These are phyloP conservation scores for Leptonema lineaticorne DNA, from an alignment of 1,140 invertebrate species.

Conservation along the genomic window DNA sequence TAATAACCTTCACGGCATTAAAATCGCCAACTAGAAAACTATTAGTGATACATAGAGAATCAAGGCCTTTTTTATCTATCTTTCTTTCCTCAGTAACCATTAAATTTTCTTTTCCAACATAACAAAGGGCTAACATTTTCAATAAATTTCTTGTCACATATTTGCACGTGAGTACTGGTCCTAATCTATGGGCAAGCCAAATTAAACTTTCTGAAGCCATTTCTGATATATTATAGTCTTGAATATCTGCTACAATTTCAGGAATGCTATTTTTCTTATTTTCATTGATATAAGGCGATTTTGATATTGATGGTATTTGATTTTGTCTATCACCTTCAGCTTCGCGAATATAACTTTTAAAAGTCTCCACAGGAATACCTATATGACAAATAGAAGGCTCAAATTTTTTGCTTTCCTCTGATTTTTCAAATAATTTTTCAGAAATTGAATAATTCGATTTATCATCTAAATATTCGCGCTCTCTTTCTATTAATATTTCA, in stretches of 20 bases:
- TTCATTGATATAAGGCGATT: background rate
- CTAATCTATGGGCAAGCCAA: slow-evolving; percentile 91
- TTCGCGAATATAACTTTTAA: background rate
- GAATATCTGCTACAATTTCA: slow-evolving; percentile 48
- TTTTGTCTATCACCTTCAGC: background rate
- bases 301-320: background rate
- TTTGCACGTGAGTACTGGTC: slow-evolving; percentile 89
- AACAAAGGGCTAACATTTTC: slow-evolving; percentile 91
- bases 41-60: slow-evolving; percentile 60
- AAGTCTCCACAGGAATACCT: too few species aligned
- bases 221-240: slow-evolving; percentile 75
- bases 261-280: slow-evolving; percentile 36
- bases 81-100: slow-evolving; percentile 49
- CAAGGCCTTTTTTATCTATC: slow-evolving; percentile 49
- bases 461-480: slow-evolving; percentile 24
- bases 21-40: slow-evolving; percentile 73
- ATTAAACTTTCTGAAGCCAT: slow-evolving; percentile 88
- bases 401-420: background rate
- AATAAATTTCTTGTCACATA: slow-evolving; percentile 89
- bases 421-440: background rate
- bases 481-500: slow-evolving; percentile 24
- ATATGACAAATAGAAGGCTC: too few species aligned
- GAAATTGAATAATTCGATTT: background rate
- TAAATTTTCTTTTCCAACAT: slow-evolving; percentile 82
- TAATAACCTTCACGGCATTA: slow-evolving; percentile 80